Conservation (phyloP, 2,113 vertebrate species). For the Paramisgurnus dabryanus region DNA sequence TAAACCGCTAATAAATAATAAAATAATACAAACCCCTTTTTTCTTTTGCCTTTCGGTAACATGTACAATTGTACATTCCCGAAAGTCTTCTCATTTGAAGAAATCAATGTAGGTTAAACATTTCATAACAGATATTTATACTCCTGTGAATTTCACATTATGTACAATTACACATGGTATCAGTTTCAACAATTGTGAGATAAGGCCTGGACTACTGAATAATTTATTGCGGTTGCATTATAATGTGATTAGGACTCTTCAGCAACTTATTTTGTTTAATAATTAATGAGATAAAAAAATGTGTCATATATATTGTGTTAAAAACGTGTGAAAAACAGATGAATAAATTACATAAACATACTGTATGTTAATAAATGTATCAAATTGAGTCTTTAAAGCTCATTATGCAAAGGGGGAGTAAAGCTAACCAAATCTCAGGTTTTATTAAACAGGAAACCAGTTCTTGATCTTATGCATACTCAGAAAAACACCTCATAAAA, state of each 20-base stretch:
- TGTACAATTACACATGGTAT: constrained; percentile 10
- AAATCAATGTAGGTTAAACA: background rate
- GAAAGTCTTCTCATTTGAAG: background rate
- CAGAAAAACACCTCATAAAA: constrained; percentile 15
- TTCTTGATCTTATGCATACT: constrained; percentile 25
- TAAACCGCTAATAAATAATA: background rate
- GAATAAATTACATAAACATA: background rate
- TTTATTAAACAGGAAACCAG: constrained; percentile 4
- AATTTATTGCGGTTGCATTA: background rate
- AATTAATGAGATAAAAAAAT: background rate
- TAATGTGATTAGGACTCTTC: background rate
- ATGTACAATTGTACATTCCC: background rate
- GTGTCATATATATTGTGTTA: too few species aligned
- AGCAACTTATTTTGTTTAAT: background rate
- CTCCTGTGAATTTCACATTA: background rate
- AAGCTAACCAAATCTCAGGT: background rate
- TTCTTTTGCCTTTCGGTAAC: background rate
- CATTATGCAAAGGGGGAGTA: background rate
- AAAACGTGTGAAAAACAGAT: too few species aligned
- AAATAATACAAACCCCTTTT: too few species aligned
- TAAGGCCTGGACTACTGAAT: constrained; percentile 9
- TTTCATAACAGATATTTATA: constrained; percentile 5
- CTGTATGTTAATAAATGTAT: background rate
- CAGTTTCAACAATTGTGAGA: constrained; percentile 18
- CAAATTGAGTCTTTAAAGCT: background rate